A percentile compares a stretch with the other conserved stretches of the same genome.
Conservation (phyloP, 1,140 invertebrate genomes). For the Magallana ariakensis region DNA sequence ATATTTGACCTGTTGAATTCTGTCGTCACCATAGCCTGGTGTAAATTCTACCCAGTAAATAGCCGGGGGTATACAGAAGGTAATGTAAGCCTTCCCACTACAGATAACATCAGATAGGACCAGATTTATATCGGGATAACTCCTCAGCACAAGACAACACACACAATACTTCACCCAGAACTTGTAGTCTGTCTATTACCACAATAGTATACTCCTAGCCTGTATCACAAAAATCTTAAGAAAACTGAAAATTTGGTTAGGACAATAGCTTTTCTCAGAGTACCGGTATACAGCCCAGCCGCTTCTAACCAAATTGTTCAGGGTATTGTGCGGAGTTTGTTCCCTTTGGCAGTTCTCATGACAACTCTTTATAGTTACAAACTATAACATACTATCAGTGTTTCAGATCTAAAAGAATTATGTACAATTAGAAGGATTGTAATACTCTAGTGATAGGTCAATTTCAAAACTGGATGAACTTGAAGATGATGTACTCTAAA, state of each 20-base stretch:
- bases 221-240: slow-evolving; percentile 6
- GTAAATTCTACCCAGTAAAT: slow-evolving; percentile 24
- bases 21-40: slow-evolving; percentile 14
- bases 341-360: not conserved
- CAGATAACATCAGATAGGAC: not conserved
- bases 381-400: no score
- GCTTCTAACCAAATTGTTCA: not conserved
- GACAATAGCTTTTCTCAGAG: not conserved
- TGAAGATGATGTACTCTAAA: no score
- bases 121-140: slow-evolving; percentile 12
- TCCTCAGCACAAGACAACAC: not conserved
- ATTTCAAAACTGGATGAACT: no score
- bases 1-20: slow-evolving; percentile 13
- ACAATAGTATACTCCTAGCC: not conserved
- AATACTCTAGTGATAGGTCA: no score
- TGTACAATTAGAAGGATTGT: no score
- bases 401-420: no score
- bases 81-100: slow-evolving; percentile 4
- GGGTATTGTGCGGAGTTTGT: not conserved
- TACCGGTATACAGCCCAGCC: no score
- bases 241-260: slow-evolving; percentile 16
- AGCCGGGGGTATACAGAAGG: not conserved
- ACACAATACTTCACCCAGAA: not conserved
- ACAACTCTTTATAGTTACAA: no score
- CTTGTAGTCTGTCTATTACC: not conserved